phyloP scores from a whole-genome alignment of 2,888 invertebrate species.

The Lacanobia wlatinum region DNA sequence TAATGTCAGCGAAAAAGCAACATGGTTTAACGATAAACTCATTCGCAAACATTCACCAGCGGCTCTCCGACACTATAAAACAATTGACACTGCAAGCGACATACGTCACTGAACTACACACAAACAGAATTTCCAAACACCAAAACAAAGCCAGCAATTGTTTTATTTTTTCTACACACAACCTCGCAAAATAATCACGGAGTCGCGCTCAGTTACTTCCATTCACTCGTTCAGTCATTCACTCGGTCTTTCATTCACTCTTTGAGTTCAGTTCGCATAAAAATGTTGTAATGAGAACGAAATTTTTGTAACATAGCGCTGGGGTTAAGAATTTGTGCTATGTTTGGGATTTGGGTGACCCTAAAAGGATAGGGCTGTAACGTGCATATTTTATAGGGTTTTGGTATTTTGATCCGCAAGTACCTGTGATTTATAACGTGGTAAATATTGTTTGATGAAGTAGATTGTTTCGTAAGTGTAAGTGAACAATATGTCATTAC shows the following conservation, averaged over 20 bases:
- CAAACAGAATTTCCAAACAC: conserved; percentile 46
- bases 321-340: conserved; percentile 51
- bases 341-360: conserved; percentile 55
- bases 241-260: conserved; percentile 55
- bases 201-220: conserved; percentile 61
- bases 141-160: conserved; percentile 39
- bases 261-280: conserved; percentile 54
- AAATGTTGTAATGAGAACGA: conserved; percentile 61
- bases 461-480: not conserved
- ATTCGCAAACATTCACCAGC: conserved; percentile 12
- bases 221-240: conserved; percentile 62
- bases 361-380: conserved; percentile 40
- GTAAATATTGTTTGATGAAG: not conserved
- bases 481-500: too few species aligned
- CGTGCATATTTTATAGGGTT: conserved; percentile 39
- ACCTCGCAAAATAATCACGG: conserved; percentile 55
- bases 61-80: conserved; percentile 35
- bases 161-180: conserved; percentile 60
- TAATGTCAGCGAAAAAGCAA: conserved; percentile 9
- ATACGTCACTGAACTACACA: conserved; percentile 36
- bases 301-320: conserved; percentile 44
- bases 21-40: not conserved
- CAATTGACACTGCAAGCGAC: conserved; percentile 44
- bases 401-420: conserved; percentile 29
- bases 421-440: conserved; percentile 39